Percentiles rank a stretch among this genome's conserved stretches.
phyloP scores from a whole-genome alignment of 2,113 vertebrate genomes.

The Telmatochromis brachygnathus region DNA sequence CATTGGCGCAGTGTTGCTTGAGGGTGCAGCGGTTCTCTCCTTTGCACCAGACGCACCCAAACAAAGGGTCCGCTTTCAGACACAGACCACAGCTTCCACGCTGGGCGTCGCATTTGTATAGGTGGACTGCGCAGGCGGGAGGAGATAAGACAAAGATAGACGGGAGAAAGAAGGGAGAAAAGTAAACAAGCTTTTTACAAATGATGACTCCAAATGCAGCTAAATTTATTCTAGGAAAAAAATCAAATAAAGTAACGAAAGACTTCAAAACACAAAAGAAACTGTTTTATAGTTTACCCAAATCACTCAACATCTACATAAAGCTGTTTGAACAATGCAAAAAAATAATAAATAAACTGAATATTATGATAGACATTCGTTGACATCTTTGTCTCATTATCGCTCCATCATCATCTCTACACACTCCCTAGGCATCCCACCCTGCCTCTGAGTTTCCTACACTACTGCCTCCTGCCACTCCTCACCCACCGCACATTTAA shows the following conservation, averaged over 20 bases:
- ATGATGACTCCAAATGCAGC: neutral
- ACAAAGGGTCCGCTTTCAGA: conserved; percentile 92
- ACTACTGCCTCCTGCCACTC: conserved; percentile 2
- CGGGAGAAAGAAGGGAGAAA: neutral
- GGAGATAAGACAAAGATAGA: neutral
- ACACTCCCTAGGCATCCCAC: neutral
- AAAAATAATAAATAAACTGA: neutral
- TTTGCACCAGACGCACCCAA: conserved; percentile 94
- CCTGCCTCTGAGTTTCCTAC: neutral
- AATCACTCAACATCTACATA: neutral
- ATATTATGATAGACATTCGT: neutral
- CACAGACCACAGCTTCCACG: conserved; percentile 93
- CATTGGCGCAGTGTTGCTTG: conserved; percentile 87
- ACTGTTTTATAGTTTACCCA: neutral
- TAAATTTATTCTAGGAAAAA: neutral
- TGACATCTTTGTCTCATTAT: conserved; percentile 36
- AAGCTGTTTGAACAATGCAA: neutral
- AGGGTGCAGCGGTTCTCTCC: conserved; percentile 86
- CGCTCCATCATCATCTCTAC: neutral
- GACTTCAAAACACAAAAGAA: neutral
- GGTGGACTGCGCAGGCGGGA: conserved; percentile 76
- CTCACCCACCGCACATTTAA: conserved; percentile 38
- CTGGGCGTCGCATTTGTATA: conserved; percentile 95
- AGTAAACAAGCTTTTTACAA: neutral
- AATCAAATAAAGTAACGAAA: neutral